These are phyloP conservation scores for Clistopyga incitator DNA, from an alignment of 2,888 invertebrate genomes.

Conservation along the genomic window DNA sequence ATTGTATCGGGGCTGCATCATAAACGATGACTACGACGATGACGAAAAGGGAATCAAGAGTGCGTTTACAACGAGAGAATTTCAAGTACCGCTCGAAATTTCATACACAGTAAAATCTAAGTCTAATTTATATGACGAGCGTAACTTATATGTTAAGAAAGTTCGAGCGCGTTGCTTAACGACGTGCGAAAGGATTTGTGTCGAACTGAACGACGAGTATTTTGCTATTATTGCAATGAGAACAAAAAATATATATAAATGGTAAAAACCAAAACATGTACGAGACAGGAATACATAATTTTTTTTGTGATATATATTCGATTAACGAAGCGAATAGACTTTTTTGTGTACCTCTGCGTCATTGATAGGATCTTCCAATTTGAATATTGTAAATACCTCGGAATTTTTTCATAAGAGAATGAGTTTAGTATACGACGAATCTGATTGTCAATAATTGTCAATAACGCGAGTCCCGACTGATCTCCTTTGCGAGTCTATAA, in stretches of 20 bases:
- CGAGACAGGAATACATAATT: slow-evolving; percentile 49
- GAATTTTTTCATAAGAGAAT: slow-evolving; percentile 58
- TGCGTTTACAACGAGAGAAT: slow-evolving; percentile 25
- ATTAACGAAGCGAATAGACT: slow-evolving; percentile 46
- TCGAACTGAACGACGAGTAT: slow-evolving; percentile 32
- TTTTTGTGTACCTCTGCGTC: slow-evolving; percentile 64
- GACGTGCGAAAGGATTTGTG: slow-evolving; percentile 10
- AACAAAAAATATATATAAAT: slow-evolving; percentile 13
- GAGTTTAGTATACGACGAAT: slow-evolving; percentile 60
- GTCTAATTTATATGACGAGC: slow-evolving; percentile 55
- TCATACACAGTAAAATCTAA: slow-evolving; percentile 55
- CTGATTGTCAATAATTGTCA: slow-evolving; percentile 53
- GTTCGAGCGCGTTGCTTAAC: slow-evolving; percentile 22
- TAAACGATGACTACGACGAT: slow-evolving; percentile 21
- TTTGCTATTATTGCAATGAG: slow-evolving; percentile 43
- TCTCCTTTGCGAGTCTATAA: slow-evolving; percentile 3
- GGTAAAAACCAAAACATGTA: slow-evolving; percentile 25
- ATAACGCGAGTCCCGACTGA: slow-evolving; percentile 17
- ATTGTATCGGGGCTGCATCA: slow-evolving; percentile 38
- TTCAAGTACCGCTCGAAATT: slow-evolving; percentile 47
- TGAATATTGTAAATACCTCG: slow-evolving; percentile 62
- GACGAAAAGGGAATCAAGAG: slow-evolving; percentile 21
- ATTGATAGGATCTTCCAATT: slow-evolving; percentile 69
- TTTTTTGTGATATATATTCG: slow-evolving; percentile 48
- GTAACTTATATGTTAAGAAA: slow-evolving; percentile 27